Evolutionary conservation across 2,113 vertebrate species (phyloP), one percentile per base, ranked within the genome.

Genomic region (Rafetus swinhoei): DNA sequence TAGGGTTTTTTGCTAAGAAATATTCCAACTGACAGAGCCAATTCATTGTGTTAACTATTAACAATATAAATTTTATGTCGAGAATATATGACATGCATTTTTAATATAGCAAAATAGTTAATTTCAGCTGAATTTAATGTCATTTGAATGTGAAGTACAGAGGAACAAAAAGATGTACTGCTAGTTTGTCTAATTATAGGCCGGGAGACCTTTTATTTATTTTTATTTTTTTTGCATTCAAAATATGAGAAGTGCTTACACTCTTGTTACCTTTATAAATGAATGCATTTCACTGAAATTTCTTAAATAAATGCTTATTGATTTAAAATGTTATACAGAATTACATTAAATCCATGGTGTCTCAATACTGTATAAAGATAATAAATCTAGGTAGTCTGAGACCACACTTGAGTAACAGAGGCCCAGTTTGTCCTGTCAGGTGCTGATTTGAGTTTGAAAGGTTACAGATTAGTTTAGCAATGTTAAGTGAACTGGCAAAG

Each of bases 401-500:
- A 95, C 97, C 95, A 87, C 94, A 97, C 89, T 96, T 95, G 97
- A 96, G 97, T 96, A 96, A 94, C 97, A 94, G 97, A 95, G 92
- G 96, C 97, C 95, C 94, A 79, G 97, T 97, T 97, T 97, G 95
- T 96, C 97, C 96, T 96, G 97, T 97, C 98, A 97, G 97, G 96
- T 86, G 94, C 96, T 98, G 97, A 97, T 97, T 98, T 96, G 96
- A 97, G 97, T 97, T 96, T 98, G 97, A 98, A 98, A 98, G 98
- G 97, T 98, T 98, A 98, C 97, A 97, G 97, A 98, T 98, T 98
- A 98, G 98, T 98, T 98, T 97, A 97, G 98, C 97, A 95, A 98
- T 98, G 98, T 98, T 99, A 98, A 99, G 98, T 97, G 98, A 98
- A 98, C 98, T 99, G 98, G 98, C 98, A 98, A 97, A 98, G 98